phyloP scores from a whole-genome alignment of 2,113 vertebrate genomes.

The Daubentonia madagascariensis region DNA sequence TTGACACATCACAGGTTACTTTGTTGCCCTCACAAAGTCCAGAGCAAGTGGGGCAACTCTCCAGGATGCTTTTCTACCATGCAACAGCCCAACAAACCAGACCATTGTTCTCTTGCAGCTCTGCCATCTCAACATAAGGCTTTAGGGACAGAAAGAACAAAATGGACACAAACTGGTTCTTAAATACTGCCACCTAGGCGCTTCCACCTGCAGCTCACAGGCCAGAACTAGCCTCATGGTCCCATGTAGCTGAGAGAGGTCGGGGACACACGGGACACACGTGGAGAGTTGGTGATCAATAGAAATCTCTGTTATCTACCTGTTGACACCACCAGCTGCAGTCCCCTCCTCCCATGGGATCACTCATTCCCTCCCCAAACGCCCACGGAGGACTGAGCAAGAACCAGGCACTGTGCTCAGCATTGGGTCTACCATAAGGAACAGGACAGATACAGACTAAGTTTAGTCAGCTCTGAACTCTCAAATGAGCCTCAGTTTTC shows the following conservation, averaged over 20 bases:
- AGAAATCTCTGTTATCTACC: background rate
- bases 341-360: background rate
- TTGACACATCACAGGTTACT: accelerated
- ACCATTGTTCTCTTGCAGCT: background rate
- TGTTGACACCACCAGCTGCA: accelerated
- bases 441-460: background rate
- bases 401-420: accelerated
- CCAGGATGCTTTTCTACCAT: background rate
- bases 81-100: background rate
- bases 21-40: background rate
- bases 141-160: background rate
- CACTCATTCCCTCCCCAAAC: background rate
- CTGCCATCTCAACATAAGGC: background rate
- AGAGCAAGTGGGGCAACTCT: background rate
- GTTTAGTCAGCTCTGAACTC: background rate
- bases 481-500: background rate
- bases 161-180: background rate
- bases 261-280: accelerated
- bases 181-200: background rate
- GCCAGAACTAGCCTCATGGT: background rate
- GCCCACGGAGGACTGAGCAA: background rate
- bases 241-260: accelerated
- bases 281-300: too few relatives aligned
- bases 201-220: too few relatives aligned
- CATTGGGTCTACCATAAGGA: background rate